These are phyloP conservation scores for Eulithis prunata DNA, from an alignment of 2,888 invertebrate genomes.

Conservation along the genomic window DNA sequence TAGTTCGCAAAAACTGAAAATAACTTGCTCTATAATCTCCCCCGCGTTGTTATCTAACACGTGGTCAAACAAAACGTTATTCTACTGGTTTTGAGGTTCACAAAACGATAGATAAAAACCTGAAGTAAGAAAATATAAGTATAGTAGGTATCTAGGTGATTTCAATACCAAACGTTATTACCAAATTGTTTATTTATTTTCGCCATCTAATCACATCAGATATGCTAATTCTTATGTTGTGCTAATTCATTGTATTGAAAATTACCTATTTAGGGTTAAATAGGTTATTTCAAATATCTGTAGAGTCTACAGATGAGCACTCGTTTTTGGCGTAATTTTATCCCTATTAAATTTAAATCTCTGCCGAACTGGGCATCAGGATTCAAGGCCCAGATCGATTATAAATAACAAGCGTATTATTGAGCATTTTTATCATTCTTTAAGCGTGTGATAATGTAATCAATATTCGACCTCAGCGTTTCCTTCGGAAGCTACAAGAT, in stretches of 20 bases:
- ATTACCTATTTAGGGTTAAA: too few relatives aligned
- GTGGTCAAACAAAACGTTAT: slow-evolving; percentile 14
- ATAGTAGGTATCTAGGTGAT: too few relatives aligned
- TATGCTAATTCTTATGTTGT: neutral
- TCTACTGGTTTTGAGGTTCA: neutral
- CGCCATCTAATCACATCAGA: neutral
- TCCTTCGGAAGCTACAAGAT: slow-evolving; percentile 44
- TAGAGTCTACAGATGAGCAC: too few relatives aligned
- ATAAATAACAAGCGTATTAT: neutral
- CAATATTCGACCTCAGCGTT: slow-evolving; percentile 48
- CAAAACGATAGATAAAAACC: too few relatives aligned
- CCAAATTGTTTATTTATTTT: slow-evolving; percentile 15
- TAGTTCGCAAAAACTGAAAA: slow-evolving; percentile 12
- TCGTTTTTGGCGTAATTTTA: too few relatives aligned
- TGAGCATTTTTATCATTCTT: neutral
- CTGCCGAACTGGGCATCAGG: too few relatives aligned
- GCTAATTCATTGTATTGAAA: too few relatives aligned
- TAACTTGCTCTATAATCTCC: slow-evolving; percentile 25
- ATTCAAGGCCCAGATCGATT: neutral
- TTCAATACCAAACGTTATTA: too few relatives aligned
- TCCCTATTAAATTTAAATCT: too few relatives aligned
- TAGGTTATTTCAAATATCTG: too few relatives aligned
- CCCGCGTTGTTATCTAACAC: slow-evolving; percentile 27
- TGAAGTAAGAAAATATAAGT: too few relatives aligned
- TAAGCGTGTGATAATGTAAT: slow-evolving; percentile 40